These are phyloP conservation scores for Silurus glanis DNA, from an alignment of 2,113 vertebrate species.

Conservation along the genomic window DNA sequence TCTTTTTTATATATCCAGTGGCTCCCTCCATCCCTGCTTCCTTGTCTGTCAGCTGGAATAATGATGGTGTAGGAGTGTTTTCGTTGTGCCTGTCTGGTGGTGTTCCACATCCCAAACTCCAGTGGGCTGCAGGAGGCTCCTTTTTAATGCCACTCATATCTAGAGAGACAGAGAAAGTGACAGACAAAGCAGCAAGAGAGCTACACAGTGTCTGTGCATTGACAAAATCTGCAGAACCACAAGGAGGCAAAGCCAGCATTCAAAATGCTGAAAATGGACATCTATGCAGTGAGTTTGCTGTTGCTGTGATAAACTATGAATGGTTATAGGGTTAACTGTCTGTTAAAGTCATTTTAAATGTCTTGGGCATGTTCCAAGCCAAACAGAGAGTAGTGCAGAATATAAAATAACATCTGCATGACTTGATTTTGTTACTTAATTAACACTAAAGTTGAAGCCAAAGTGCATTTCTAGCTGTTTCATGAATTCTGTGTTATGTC, in stretches of 20 bases:
- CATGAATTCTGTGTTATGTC: not conserved
- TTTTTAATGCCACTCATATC: constrained; percentile 63
- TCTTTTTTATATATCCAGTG: constrained; percentile 52
- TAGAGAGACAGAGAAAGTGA: constrained; percentile 66
- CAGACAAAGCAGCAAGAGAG: constrained; percentile 62
- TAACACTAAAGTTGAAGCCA: not conserved
- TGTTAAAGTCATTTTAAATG: not conserved
- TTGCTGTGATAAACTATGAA: not conserved
- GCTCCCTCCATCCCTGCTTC: constrained; percentile 67
- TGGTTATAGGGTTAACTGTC: not conserved
- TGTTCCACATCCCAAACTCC: constrained; percentile 61
- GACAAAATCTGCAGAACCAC: constrained; percentile 54
- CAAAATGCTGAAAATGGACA: constrained; percentile 53
- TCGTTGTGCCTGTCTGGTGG: constrained; percentile 68
- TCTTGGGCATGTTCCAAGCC: not conserved
- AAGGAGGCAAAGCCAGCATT: constrained; percentile 6
- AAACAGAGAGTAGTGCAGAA: not conserved
- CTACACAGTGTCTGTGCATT: constrained; percentile 72
- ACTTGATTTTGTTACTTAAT: not conserved
- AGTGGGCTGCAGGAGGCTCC: constrained; percentile 72
- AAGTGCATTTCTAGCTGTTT: not conserved
- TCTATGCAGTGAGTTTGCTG: constrained; percentile 55
- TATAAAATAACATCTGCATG: not conserved
- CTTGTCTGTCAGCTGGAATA: constrained; percentile 70
- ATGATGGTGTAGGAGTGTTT: constrained; percentile 72